These are phyloP conservation scores for Kryphioiulus occultus DNA, from an alignment of 2,888 invertebrate species.

Conservation along the genomic window DNA sequence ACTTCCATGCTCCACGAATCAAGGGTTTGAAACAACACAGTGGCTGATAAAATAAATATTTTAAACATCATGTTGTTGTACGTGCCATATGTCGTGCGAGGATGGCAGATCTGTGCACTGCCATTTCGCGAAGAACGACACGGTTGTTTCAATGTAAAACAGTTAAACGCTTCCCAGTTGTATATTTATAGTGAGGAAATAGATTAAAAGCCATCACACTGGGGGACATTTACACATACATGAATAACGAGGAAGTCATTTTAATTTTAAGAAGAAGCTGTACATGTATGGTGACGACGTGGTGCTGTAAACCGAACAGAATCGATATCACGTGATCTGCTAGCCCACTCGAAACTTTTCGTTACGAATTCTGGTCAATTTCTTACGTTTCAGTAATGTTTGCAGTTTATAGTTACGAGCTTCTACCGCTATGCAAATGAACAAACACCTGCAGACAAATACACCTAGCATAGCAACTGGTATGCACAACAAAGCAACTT, in stretches of 20 bases:
- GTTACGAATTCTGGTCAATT: not conserved
- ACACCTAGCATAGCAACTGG: not conserved
- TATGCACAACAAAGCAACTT: not conserved
- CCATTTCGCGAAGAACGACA: too few species aligned
- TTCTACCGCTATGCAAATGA: not conserved
- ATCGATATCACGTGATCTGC: not conserved
- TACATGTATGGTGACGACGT: too few species aligned
- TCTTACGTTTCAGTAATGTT: not conserved
- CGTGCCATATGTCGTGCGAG: too few species aligned
- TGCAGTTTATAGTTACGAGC: too few species aligned
- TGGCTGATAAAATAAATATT: not conserved
- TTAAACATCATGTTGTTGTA: not conserved
- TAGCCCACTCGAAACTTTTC: not conserved
- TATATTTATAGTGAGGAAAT: not conserved
- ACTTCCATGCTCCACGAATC: not conserved
- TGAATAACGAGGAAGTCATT: not conserved
- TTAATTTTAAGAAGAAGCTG: too few species aligned
- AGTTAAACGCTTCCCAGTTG: not conserved
- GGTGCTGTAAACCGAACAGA: not conserved
- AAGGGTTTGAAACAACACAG: not conserved
- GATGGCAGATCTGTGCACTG: too few species aligned
- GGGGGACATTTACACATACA: not conserved
- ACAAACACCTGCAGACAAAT: not conserved
- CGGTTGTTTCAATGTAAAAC: not conserved
- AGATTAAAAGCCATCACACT: not conserved